Conservation (phyloP, 2,113 vertebrate genomes). For the Hyaena hyaena region DNA sequence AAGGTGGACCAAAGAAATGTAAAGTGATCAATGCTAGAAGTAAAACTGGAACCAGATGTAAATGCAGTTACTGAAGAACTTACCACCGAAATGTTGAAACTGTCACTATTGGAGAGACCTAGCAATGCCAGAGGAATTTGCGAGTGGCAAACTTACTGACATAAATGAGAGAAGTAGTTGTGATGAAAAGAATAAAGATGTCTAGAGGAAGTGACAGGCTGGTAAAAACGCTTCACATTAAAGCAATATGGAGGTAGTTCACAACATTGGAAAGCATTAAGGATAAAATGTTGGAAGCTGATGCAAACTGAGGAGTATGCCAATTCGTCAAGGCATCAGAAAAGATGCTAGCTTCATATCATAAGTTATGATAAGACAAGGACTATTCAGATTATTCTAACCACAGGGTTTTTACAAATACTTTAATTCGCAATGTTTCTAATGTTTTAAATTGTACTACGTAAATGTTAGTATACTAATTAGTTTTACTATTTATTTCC, state of each 20-base stretch:
- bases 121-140: not conserved
- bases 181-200: not conserved
- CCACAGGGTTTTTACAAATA: not conserved
- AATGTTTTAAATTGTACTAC: not conserved
- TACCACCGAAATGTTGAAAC: not conserved
- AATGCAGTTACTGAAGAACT: not conserved
- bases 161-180: not conserved
- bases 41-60: not conserved
- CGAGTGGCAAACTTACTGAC: not conserved
- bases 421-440: conserved; percentile 21
- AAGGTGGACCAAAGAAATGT: not conserved
- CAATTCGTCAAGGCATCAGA: not conserved
- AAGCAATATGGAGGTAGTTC: not conserved
- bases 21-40: not conserved
- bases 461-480: conserved; percentile 4
- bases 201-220: not conserved
- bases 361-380: not conserved
- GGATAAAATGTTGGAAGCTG: not conserved
- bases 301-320: not conserved
- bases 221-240: not conserved
- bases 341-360: not conserved
- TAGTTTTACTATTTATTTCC: not conserved
- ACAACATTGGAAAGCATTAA: not conserved
- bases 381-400: not conserved
- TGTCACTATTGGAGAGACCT: not conserved